These are phyloP conservation scores for Monodelphis domestica DNA, from an alignment of 2,797 vertebrate genomes.

Conservation along the genomic window DNA sequence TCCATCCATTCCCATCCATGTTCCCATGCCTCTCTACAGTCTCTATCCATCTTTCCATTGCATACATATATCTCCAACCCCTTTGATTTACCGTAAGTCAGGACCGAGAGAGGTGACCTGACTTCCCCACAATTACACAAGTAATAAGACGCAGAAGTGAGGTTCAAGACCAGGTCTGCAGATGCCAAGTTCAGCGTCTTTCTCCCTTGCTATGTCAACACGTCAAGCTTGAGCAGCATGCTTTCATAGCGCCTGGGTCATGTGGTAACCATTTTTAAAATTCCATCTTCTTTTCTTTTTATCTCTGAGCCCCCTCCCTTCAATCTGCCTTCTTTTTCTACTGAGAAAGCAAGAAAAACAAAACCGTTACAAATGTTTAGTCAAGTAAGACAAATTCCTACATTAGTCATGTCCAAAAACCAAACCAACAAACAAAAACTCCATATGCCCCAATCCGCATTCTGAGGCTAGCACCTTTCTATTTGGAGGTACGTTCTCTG, in stretches of 20 bases:
- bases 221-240: neutral
- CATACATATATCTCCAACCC: neutral
- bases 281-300: neutral
- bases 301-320: neutral
- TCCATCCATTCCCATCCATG: neutral
- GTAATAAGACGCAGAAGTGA: neutral
- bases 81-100: neutral
- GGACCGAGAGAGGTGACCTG: neutral
- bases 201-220: neutral
- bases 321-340: neutral
- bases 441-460: neutral
- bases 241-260: neutral
- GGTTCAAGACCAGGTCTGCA: neutral
- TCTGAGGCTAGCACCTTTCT: neutral
- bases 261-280: neutral
- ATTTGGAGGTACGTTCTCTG: neutral
- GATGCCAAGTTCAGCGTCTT: neutral
- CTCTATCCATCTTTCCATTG: neutral
- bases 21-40: neutral
- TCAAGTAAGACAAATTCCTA: neutral
- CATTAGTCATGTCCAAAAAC: neutral
- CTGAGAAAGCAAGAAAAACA: neutral
- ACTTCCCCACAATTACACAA: neutral
- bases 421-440: neutral
- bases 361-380: neutral